Evolutionary conservation across 2,797 vertebrate species (phyloP), one percentile per base, ranked within the genome.

Genomic region (Erethizon dorsatum): DNA sequence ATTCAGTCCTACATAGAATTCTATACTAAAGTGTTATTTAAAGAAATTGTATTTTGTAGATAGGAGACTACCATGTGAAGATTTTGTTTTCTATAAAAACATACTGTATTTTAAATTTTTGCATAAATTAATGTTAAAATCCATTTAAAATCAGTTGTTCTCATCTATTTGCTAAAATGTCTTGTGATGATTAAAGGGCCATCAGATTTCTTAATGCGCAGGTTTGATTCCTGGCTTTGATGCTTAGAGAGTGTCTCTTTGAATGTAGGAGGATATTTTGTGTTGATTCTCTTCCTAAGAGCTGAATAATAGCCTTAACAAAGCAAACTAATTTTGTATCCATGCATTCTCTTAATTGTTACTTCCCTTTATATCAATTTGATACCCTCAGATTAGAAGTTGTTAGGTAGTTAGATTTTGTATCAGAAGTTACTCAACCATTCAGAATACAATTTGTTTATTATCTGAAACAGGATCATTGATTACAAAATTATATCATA

Each of bases 361-460:
- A 83, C 41, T 94, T 96, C 45, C 65, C 37, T 97, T 95, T 65
- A 63, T 90, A 89, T 92, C 96, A 97, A 94, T 96, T 95, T 93
- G 89, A 93, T 97, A 89, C 50, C 83, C 96, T 95, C 47, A 61
- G 71, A 92, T 97, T 96, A 91, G 88, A 71, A 83, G 90, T 97
- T 97, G 75, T 88, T 50, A 37, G 47, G 83, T 95, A 93, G 92
- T 96, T 97, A 96, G 96, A 97, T 97, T 96, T 54, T 91, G 91
- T 97, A 97, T 95, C 97, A 96, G 90, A 97, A 97, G 56, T 95
- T 96, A 97, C 78, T 93, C 93, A 98, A 89, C 87, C 96, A 90
- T 95, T 97, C 69, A 97, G 85, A 97, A 96, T 97, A 97, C 95
- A 84, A 98, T 97, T 95, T 97, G 97, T 41, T 37, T 98, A 96